Evolutionary conservation across 1,140 invertebrate genomes (phyloP), one percentile per base, ranked within the genome.

Genomic region (Octopus bimaculoides): DNA sequence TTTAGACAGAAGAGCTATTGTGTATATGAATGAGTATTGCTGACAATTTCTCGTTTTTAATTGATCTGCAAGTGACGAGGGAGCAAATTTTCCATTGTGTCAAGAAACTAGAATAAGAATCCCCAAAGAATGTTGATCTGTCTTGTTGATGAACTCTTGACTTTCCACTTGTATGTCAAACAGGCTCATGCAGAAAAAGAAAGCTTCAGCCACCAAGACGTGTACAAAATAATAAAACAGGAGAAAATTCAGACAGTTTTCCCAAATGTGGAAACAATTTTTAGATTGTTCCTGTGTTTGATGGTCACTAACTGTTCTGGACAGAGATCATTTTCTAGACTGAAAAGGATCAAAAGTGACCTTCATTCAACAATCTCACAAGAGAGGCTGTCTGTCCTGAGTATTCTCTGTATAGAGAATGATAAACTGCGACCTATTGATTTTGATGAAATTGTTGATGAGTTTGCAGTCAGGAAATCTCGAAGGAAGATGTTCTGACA

Each of bases 311-410:
- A 74, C 73, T 74, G 8, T 52, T 74, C 41, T n/a, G 73, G 73
- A 9, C 1, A 74, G 20, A 74, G 73, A 74, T 74, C 73, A 74
- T 74, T 74, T 74, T 74, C 73, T n/a, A 12, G 73, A 52, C 41
- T 74, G 20, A 74, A 74, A 20, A 74, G 73, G 73, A 74, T 74
- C 20, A 74, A 74, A 26, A 74, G 20, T 74, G 73, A 74, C 10
- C 73, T 74, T 9, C 73, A 4, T 9, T 74, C 73, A 74, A 20
- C 73, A 74, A 26, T 17, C 1, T 52, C 10, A 12, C 73, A 74
- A 74, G 73, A 74, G 9, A 17, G 73, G 73, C 20, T 52, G 41
- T 74, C 41, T 74, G 73, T 0, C 3, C 41, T 74, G 73, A 74
- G 20, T 10, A 74, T 74, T 74, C n/a, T 74, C 41, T 26, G 20